These are phyloP conservation scores for Drosophila bocqueti DNA, from an alignment of 1,140 invertebrate genomes.

Conservation along the genomic window DNA sequence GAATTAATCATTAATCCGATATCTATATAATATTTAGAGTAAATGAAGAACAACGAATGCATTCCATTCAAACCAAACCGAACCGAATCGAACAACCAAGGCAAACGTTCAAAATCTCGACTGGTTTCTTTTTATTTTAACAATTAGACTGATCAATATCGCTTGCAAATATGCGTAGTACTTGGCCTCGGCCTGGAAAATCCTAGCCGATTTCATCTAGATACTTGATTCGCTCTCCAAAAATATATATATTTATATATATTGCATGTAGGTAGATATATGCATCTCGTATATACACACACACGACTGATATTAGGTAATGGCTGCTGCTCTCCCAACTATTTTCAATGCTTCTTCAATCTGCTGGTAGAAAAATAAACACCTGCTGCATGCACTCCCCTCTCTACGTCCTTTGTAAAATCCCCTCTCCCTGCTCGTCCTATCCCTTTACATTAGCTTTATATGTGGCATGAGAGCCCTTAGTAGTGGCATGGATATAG, in stretches of 20 bases:
- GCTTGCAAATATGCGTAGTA: conserved; percentile 42
- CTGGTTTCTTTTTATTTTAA: conserved; percentile 27
- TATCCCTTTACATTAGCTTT: conserved; percentile 31
- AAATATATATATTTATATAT: conserved; percentile 51
- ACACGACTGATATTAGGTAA: conserved; percentile 42
- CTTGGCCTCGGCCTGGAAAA: conserved; percentile 35
- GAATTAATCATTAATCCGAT: conserved; percentile 59
- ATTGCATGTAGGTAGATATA: conserved; percentile 47
- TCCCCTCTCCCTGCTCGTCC: conserved; percentile 18
- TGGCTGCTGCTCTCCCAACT: conserved; percentile 39
- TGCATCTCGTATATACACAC: conserved; percentile 56
- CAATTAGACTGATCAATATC: conserved; percentile 54
- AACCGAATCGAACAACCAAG: conserved; percentile 64
- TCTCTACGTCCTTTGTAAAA: conserved; percentile 24
- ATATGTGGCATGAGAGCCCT: conserved; percentile 24
- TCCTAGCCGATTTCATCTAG: conserved; percentile 37
- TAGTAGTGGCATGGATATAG: conserved; percentile 26
- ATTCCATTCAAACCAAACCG: conserved; percentile 53
- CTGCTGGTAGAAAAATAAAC: conserved; percentile 76
- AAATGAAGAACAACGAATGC: conserved; percentile 58
- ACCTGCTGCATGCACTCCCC: conserved; percentile 29
- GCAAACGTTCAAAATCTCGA: conserved; percentile 31
- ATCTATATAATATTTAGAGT: conserved; percentile 44
- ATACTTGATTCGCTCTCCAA: conserved; percentile 59
- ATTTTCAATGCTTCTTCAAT: conserved; percentile 63